Evolutionary conservation across 2,797 vertebrate species (phyloP).

Genomic region (Urocyon cinereoargenteus): DNA sequence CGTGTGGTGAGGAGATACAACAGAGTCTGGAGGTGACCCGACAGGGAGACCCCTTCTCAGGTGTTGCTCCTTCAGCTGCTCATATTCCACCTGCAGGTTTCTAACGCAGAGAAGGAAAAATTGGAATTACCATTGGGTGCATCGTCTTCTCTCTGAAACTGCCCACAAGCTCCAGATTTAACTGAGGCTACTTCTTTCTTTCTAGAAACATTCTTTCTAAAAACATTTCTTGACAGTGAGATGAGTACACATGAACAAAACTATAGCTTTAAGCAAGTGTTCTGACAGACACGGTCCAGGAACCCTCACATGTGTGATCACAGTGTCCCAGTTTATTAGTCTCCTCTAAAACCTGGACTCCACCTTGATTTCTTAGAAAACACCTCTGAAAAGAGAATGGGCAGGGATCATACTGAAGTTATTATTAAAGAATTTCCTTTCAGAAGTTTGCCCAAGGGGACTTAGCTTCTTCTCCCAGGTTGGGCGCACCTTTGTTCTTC

Average conservation of each 20-base stretch:
- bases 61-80: conserved; percentile 96
- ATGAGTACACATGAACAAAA: neutral
- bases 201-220: neutral
- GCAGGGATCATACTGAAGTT: neutral
- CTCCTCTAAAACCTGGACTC: neutral
- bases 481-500: conserved; percentile 94
- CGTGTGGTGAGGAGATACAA: conserved; percentile 87
- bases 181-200: neutral
- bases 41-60: conserved; percentile 88
- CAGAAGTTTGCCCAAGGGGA: neutral
- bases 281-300: neutral
- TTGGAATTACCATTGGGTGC: neutral
- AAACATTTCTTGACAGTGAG: neutral
- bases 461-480: neutral
- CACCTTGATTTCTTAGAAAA: neutral
- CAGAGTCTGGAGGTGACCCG: conserved; percentile 89
- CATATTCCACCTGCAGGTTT: conserved; percentile 94
- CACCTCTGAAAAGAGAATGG: neutral
- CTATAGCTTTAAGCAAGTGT: neutral
- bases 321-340: neutral
- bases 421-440: neutral
- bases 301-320: neutral
- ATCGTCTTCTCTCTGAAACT: neutral
- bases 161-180: neutral
- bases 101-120: conserved; percentile 84